Percentiles rank a stretch among this genome's conserved stretches.
These are phyloP conservation scores for Drosophila ercepeae DNA, from an alignment of 1,140 invertebrate genomes.

Conservation along the genomic window DNA sequence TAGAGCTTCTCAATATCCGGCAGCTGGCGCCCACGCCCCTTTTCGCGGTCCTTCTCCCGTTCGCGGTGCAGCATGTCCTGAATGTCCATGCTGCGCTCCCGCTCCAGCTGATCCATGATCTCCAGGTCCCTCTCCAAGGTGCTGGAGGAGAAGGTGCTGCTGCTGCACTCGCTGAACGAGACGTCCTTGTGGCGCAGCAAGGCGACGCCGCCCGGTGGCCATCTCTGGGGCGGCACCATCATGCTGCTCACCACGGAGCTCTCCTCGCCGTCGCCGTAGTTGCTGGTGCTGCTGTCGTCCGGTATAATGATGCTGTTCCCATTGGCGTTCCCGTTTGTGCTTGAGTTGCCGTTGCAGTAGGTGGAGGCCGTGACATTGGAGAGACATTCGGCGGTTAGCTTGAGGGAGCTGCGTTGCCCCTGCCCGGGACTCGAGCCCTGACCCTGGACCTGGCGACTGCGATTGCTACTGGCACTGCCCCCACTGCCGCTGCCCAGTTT, in stretches of 20 bases:
- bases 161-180: slow-evolving; percentile 77
- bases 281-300: slow-evolving; percentile 76
- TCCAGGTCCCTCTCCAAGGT: slow-evolving; percentile 79
- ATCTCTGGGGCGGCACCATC: slow-evolving; percentile 69
- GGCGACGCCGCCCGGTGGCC: slow-evolving; percentile 24
- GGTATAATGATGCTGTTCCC: slow-evolving; percentile 18
- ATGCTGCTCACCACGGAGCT: slow-evolving; percentile 80
- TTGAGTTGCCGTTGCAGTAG: slow-evolving; percentile 67
- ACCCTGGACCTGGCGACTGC: slow-evolving; percentile 7
- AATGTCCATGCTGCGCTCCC: slow-evolving; percentile 82
- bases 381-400: slow-evolving; percentile 55
- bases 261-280: slow-evolving; percentile 79
- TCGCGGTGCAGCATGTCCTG: slow-evolving; percentile 78
- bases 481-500: slow-evolving; percentile 35
- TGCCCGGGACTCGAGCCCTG: slow-evolving; percentile 4
- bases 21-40: slow-evolving; percentile 62
- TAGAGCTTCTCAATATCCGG: slow-evolving; percentile 80
- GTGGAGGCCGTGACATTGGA: slow-evolving; percentile 79
- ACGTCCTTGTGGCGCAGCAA: slow-evolving; percentile 64
- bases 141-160: slow-evolving; percentile 74
- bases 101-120: slow-evolving; percentile 80
- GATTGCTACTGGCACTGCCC: slow-evolving; percentile 38
- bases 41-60: slow-evolving; percentile 56
- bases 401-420: slow-evolving; percentile 16
- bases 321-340: background rate